A percentile compares a stretch with the other conserved stretches of the same genome.
phyloP scores from a whole-genome alignment of 2,797 vertebrate species.

The Accipiter fasciatus region DNA sequence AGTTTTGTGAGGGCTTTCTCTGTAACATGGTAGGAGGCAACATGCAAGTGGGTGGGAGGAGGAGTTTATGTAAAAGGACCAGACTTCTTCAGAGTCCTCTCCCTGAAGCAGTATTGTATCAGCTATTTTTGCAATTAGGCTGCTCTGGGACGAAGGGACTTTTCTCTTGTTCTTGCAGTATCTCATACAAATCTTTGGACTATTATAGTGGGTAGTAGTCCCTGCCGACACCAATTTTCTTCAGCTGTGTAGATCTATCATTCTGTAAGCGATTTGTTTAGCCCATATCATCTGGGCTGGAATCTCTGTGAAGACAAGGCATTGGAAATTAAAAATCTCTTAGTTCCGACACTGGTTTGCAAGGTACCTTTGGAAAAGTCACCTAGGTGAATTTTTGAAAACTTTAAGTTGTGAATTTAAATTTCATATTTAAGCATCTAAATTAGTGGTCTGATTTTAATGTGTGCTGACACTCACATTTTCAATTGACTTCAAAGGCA shows the following conservation, averaged over 20 bases:
- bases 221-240: background rate
- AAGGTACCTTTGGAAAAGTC: slow-evolving; percentile 10
- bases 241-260: background rate
- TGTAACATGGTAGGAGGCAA: background rate
- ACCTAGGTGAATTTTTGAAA: background rate
- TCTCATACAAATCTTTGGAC: background rate
- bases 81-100: background rate
- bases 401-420: slow-evolving; percentile 12
- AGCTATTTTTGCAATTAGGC: background rate
- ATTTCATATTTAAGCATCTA: slow-evolving; percentile 53
- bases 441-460: slow-evolving; percentile 66
- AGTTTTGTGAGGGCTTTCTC: background rate
- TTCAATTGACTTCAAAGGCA: slow-evolving; percentile 56
- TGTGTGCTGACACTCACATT: slow-evolving; percentile 60
- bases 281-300: background rate
- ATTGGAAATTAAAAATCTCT: background rate
- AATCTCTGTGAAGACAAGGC: background rate
- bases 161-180: background rate
- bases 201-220: background rate
- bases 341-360: background rate
- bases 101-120: background rate
- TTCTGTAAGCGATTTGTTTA: background rate
- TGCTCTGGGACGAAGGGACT: background rate
- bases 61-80: background rate
- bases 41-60: background rate